These are phyloP conservation scores for Drosophila bipectinata DNA, from an alignment of 1,140 invertebrate species.

Conservation along the genomic window DNA sequence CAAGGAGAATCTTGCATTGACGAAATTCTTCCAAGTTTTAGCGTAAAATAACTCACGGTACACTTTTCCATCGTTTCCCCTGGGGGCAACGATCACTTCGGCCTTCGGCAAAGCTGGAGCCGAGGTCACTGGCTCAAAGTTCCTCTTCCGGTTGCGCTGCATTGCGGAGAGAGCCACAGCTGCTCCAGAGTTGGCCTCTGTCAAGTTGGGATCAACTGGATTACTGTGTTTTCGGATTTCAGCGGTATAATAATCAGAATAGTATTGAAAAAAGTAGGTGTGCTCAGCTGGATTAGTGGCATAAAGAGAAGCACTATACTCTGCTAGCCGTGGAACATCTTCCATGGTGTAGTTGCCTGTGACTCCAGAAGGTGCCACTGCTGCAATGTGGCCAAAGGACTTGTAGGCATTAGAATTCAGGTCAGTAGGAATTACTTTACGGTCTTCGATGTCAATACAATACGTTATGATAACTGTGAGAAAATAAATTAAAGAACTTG, in stretches of 20 bases:
- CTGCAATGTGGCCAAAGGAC: slow-evolving; percentile 10
- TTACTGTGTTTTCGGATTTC: slow-evolving; percentile 87
- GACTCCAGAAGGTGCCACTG: slow-evolving; percentile 27
- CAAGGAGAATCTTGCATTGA: slow-evolving; percentile 6
- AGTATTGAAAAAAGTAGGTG: slow-evolving; percentile 90
- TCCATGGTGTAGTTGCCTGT: slow-evolving; percentile 86
- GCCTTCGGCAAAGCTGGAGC: slow-evolving; percentile 42
- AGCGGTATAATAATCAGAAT: slow-evolving; percentile 91
- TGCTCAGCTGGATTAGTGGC: slow-evolving; percentile 90
- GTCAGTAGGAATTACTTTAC: slow-evolving; percentile 39
- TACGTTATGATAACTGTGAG: slow-evolving; percentile 61
- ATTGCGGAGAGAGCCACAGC: slow-evolving; percentile 96
- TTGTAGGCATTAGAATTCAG: slow-evolving; percentile 9
- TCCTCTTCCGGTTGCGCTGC: slow-evolving; percentile 81
- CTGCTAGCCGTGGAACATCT: slow-evolving; percentile 90
- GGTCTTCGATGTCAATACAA: slow-evolving; percentile 66
- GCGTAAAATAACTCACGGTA: slow-evolving; percentile 85
- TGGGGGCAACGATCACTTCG: slow-evolving; percentile 81
- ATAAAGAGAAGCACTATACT: slow-evolving; percentile 91
- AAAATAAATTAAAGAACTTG: background rate
- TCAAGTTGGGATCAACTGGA: slow-evolving; percentile 84
- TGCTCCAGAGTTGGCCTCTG: slow-evolving; percentile 93
- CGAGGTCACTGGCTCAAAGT: background rate
- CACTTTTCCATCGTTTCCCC: slow-evolving; percentile 87
- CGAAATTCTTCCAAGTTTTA: background rate